These are phyloP conservation scores for Gephyroberyx darwinii DNA, from an alignment of 2,797 vertebrate genomes.

Conservation along the genomic window DNA sequence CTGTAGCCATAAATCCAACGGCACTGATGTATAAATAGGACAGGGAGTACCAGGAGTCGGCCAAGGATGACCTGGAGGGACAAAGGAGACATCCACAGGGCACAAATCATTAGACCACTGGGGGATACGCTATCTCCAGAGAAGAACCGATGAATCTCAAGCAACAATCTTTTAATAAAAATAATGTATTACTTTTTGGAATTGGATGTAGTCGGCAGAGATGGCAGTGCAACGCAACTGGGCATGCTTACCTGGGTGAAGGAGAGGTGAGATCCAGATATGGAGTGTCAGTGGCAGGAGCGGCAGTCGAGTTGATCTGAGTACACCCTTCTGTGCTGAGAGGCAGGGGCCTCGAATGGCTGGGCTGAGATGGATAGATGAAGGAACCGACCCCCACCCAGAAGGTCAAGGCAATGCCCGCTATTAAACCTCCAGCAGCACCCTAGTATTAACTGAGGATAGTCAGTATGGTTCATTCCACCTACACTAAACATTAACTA, in stretches of 20 bases:
- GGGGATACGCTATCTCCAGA: not conserved
- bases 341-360: slow-evolving; percentile 77
- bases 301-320: slow-evolving; percentile 62
- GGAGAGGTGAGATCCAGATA: slow-evolving; percentile 22
- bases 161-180: too few relatives aligned
- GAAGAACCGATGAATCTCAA: not conserved
- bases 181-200: slow-evolving; percentile 22
- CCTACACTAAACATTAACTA: not conserved
- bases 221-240: slow-evolving; percentile 9
- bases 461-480: not conserved
- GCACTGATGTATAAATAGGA: slow-evolving; percentile 87
- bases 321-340: slow-evolving; percentile 79
- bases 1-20: slow-evolving; percentile 80
- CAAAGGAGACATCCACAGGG: slow-evolving; percentile 34
- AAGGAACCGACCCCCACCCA: slow-evolving; percentile 82
- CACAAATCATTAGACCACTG: slow-evolving; percentile 47
- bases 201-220: slow-evolving; percentile 9
- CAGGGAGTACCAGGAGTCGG: slow-evolving; percentile 85
- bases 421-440: slow-evolving; percentile 80
- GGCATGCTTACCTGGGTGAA: slow-evolving; percentile 26
- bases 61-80: slow-evolving; percentile 76
- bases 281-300: slow-evolving; percentile 23
- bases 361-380: slow-evolving; percentile 77
- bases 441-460: slow-evolving; percentile 72
- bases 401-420: slow-evolving; percentile 80